Evolutionary conservation across 2,797 vertebrate species (phyloP), one percentile per base, ranked within the genome.

Genomic region (Pantherophis alleghaniensis): DNA sequence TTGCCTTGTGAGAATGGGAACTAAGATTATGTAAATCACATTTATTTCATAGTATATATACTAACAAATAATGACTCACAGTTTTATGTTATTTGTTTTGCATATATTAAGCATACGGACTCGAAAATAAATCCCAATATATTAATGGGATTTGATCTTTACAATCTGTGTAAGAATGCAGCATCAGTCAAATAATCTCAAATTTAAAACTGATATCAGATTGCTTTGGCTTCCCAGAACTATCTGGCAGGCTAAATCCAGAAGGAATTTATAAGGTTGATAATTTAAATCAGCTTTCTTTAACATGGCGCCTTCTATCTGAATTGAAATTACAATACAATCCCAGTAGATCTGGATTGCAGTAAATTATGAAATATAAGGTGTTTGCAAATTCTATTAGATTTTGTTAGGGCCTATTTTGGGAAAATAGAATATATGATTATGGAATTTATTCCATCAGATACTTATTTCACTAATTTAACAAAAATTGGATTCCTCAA

Each of bases 81-180:
- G 95, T 96, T 95, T 88, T 61, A 0, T 94, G 90, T 95, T 95
- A 95, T 61, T 90, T 93, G 94, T 60, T 94, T 93, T 56, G 94
- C 93, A 95, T 94, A 32, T 9, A 92, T 88, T 26, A 59, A 53
- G 13, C n/a, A 92, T 89, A 89, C 3, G 26, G 88, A 92, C 51
- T 60, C 14, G 13, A 56, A 90, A 86, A 13, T 47, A 74, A 87
- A 37, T 28, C 16, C 53, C 18, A 59, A 2, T 47, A 26, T 47
- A 16, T 83, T 56, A 66, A 22, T 37, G 60, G 86, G 60, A 14
- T 14, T 66, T 57, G 2, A 10, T 74, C 14, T 12, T 28, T 28
- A 42, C 14, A 53, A 53, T 51, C 22, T 61, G 42, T 32, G 11
- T 37, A 63, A n/a, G 10, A 87, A 18, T 11, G 18, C 61, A 92